Conservation (phyloP, 2,888 invertebrate genomes). For the Xestoiulus laeticollis region DNA sequence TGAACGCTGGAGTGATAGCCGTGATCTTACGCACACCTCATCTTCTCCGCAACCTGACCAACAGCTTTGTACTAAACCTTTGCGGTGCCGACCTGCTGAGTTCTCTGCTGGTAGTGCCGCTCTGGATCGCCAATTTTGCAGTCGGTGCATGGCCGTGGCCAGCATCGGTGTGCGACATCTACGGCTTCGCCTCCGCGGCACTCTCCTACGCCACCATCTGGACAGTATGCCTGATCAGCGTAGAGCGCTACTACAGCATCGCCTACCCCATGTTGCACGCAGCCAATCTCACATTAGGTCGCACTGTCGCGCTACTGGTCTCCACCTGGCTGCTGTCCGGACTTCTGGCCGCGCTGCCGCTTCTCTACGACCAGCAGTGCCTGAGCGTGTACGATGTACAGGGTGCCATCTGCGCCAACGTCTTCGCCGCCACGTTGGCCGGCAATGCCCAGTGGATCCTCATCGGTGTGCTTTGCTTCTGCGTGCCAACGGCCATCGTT, state of each 20-base stretch:
- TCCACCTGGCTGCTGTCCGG: not conserved
- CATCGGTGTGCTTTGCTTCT: slow-evolving; percentile 8
- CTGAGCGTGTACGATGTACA: not conserved
- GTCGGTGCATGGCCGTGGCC: not conserved
- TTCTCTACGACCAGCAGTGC: not conserved
- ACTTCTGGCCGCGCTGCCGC: not conserved
- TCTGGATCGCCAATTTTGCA: slow-evolving; percentile 5
- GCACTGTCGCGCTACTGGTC: not conserved
- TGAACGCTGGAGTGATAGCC: not conserved
- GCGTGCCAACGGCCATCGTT: slow-evolving; percentile 7
- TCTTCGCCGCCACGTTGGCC: not conserved
- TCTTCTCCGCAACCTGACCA: slow-evolving; percentile 8
- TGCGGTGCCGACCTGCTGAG: slow-evolving; percentile 14
- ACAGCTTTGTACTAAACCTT: slow-evolving; percentile 18
- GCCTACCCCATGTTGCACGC: slow-evolving; percentile 46
- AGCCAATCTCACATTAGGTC: not conserved
- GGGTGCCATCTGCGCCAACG: slow-evolving; percentile 36
- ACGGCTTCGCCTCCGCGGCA: not conserved
- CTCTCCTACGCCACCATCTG: slow-evolving; percentile 40
- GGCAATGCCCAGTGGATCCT: slow-evolving; percentile 45
- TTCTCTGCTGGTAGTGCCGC: not conserved
- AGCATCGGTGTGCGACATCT: not conserved
- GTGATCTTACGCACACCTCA: not conserved
- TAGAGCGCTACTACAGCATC: slow-evolving; percentile 40
- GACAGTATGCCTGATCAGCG: slow-evolving; percentile 7